Base-by-base conservation (phyloP, 30 jellyfish, hydroid and myxozoan species). In the Clytia hemisphaerica region DNA sequence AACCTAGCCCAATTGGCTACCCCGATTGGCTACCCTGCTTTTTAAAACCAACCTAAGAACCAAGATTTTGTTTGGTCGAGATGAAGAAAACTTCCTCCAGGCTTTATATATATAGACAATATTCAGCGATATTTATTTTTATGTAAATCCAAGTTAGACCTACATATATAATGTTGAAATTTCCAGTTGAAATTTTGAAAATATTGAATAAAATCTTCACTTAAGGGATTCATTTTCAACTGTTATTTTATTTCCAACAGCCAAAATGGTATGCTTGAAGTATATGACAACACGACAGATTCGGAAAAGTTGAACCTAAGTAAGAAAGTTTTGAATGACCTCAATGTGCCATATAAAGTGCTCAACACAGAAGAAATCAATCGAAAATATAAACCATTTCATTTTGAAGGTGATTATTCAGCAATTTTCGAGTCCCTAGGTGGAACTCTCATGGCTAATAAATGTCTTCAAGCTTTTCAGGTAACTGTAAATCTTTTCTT, bases 341-440 rank as follows among this genome's bases (percentile, higher is more conserved):
- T 49, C 4, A 64, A 64, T 4, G 58, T 68, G 35, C 46, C 34
- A 14, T 69, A 50, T 28, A 45, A 81, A 36, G 42, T 54, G 4
- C 38, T 71, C 31, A 53, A 71, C 36, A 7, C 33, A 32, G 66
- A 12, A 27, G 61, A 34, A 12, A 7, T 81, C 19, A 61, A 7
- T 28, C 25, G 31, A 51, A 66, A 64, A 42, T 81, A 50, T 45
- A 87, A 87, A 51, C 72, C 64, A 88, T 73, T 81, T 16, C 19
- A 26, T 15, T 62, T 46, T 67, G 46, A 67, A 0, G 84, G 63
- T 14, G 42, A 76, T 1, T 31, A 53, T 45, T 10, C 31, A 22
- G 94, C 72, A 4, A 50, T 81, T 37, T 81, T 35, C 66, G 94
- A 81, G 61, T 79, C 78, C 50, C 59, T 51, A 12, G 94, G 88